Evolutionary conservation across 2,113 vertebrate species (phyloP), one percentile per base, ranked within the genome.

Genomic region (Tychaedon coryphoeus): DNA sequence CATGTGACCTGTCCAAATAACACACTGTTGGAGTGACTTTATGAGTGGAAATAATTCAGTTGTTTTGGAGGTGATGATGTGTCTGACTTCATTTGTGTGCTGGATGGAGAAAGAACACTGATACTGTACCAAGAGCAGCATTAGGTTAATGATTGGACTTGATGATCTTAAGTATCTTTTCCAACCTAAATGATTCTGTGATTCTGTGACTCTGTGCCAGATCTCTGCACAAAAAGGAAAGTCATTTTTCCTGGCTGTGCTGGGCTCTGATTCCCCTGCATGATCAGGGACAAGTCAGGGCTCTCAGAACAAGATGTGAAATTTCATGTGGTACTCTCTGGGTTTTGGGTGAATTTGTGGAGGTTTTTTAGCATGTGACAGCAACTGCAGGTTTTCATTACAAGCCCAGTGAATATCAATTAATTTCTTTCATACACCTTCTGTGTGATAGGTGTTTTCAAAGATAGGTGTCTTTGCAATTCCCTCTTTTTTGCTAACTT

Each of bases 341-440:
- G 3, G 19, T 57, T 85, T 81, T 29, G 60, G 6, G 12, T 61
- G 24, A 9, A 2, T 70, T 76, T 70, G 10, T 64, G 22, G 5
- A 4, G 2, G 0, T 19, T 36, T 82, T 57, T 40, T 12, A 25
- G 11, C 0, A 0, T 28, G 34, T 10, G 24, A 38, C 19, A 38
- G 29, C 25, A 31, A 33, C 33, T 75, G 19, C 26, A 51, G 17
- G 26, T 34, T 51, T 69, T 79, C 57, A 67, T 10, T 34, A 28
- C 16, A 26, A 90, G 15, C 14, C 8, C 50, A 25, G 12, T 71
- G n/a, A 61, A 40, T 57, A 26, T 48, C 5, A 69, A 9, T 58
- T 48, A 8, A 87, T 77, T 75, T 64, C 2, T 92, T 92, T 80
- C 28, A 14, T 80, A 26, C 7, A 25, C 10, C 15, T 84, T 28